These are phyloP conservation scores for Palythoa grandis DNA, from an alignment of 92 coral and sea anemone genomes.

Conservation along the genomic window DNA sequence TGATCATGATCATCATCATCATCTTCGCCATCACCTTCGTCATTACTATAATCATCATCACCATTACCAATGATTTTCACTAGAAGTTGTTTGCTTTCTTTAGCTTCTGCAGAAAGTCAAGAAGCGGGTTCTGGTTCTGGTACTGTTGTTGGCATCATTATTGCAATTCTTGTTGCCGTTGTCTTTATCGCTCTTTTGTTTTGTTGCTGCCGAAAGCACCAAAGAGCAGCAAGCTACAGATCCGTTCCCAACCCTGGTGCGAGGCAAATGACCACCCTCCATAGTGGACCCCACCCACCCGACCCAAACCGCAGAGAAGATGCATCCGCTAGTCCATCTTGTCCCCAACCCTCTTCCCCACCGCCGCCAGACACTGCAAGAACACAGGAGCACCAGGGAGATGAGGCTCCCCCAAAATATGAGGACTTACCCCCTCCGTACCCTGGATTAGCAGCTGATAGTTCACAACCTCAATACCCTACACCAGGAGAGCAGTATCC, in stretches of 20 bases:
- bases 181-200: not conserved
- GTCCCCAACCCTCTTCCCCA: not conserved
- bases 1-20: no score
- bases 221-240: not conserved
- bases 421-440: slow-evolving; percentile 8
- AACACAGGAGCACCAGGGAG: not conserved
- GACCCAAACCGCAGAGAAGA: not conserved
- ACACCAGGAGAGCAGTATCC: not conserved
- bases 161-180: not conserved
- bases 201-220: not conserved
- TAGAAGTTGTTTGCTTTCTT: not conserved
- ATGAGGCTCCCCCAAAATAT: not conserved
- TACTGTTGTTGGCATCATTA: not conserved
- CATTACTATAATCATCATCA: not conserved
- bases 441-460: not conserved
- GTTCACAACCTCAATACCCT: not conserved
- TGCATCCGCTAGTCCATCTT: not conserved
- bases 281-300: not conserved
- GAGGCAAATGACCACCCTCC: not conserved
- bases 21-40: no score
- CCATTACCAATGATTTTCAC: not conserved
- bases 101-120: not conserved
- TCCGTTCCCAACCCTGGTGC: not conserved
- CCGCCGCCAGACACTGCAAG: not conserved
- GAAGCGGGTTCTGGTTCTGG: not conserved